Base-by-base conservation (phyloP, 53 echinoderm and acorn worm species). In the Mesocentrotus franciscanus region DNA sequence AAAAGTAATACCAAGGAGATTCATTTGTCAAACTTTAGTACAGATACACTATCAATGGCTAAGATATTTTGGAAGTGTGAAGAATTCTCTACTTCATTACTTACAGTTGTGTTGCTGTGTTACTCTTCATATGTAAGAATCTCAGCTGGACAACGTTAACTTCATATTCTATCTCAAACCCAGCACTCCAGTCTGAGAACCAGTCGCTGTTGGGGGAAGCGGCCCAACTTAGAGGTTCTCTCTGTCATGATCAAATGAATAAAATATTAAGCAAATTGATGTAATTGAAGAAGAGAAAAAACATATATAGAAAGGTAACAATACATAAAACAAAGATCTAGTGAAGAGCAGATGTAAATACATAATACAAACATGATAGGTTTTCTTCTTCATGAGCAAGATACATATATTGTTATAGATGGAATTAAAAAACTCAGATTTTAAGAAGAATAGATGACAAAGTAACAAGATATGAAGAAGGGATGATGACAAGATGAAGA, bases 51-150 rank as follows among this genome's bases (percentile, higher is more conserved):
- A 64, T 14, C 15, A 64, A 64, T 18, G 64, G 20, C 64, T 64
- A 64, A 64, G 20, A 64, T 15, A 64, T 18, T 20, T 18, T 64
- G 16, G 16, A 20, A 64, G 64, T 20, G 64, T 49, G 49, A 2
- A 0, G 6, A 49, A 49, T 49, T 7, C 20, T 64, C 64, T 29
- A 15, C 33, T 39, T 18, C 64, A 90, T 0, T 9, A 96, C 96
- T 95, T 93, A 98, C 98, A 92, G 85, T 95, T 98, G 98, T 68
- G 95, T 95, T 49, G 97, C 97, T 74, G 30, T 95, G 68, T 83
- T 94, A 83, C 96, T 95, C 91, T 95, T 97, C 95, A 98, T 92
- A 79, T 97, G 96, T 75, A 98, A 95, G 93, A 98, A 98, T 85
- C 96, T 96, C 13, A 98, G 81, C 95, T 98, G 98, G 24, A 98